Evolutionary conservation across 1,140 invertebrate species (phyloP).

Genomic region (Ridgeia piscesae): DNA sequence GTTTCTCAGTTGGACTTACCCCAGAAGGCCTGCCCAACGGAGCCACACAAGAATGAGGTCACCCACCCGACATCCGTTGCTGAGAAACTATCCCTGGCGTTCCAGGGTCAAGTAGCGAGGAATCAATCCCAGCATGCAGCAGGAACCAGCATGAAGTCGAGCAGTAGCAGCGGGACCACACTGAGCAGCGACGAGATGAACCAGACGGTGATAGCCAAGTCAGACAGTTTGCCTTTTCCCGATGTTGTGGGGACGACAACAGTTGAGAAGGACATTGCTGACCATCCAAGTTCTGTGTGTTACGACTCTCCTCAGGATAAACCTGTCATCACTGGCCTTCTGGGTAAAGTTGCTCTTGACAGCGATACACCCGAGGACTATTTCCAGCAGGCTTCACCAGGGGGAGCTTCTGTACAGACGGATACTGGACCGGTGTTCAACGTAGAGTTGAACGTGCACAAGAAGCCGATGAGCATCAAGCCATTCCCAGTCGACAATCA

Average conservation of each 20-base stretch:
- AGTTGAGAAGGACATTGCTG: neutral
- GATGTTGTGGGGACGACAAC: neutral
- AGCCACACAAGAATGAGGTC: neutral
- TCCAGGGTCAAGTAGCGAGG: neutral
- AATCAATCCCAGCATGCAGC: slow-evolving; percentile 4
- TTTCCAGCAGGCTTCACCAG: neutral
- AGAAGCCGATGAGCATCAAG: neutral
- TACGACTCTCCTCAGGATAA: neutral
- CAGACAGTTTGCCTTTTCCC: neutral
- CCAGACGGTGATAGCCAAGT: slow-evolving; percentile 7
- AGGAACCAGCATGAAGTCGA: slow-evolving; percentile 11
- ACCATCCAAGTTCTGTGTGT: neutral
- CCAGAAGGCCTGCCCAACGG: neutral
- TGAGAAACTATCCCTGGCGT: neutral
- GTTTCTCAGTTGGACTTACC: neutral
- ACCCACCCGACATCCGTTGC: neutral
- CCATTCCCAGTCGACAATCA: neutral
- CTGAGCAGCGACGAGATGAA: slow-evolving; percentile 17
- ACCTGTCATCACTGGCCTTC: neutral
- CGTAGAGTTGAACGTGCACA: neutral
- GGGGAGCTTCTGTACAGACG: neutral
- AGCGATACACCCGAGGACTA: neutral
- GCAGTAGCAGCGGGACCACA: neutral
- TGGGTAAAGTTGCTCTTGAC: neutral
- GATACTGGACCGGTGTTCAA: slow-evolving; percentile 7